A percentile compares a stretch with the other conserved stretches of the same genome.
phyloP scores from a whole-genome alignment of 2,888 invertebrate genomes.

The Drosophila fulvimacula region DNA sequence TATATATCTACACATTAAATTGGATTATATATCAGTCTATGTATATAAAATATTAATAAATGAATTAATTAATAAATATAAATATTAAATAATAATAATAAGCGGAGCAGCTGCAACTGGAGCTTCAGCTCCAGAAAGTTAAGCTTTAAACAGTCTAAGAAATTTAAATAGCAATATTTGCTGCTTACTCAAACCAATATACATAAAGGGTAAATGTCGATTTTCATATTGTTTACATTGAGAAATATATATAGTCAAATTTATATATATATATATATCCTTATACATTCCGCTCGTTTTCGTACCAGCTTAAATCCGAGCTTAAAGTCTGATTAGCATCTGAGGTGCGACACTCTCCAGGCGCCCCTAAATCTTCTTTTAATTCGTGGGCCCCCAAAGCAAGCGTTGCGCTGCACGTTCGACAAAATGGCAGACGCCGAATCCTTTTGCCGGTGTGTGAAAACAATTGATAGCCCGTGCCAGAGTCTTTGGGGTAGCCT shows the following conservation, averaged over 20 bases:
- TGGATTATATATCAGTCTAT: too few relatives aligned
- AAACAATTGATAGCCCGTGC: constrained; percentile 53
- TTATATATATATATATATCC: neutral
- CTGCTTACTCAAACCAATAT: neutral
- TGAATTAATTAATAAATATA: too few relatives aligned
- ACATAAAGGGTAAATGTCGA: neutral
- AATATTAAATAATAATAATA: too few relatives aligned
- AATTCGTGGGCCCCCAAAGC: constrained; percentile 21
- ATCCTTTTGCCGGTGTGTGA: constrained; percentile 34
- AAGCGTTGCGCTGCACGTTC: constrained; percentile 38
- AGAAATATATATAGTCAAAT: too few relatives aligned
- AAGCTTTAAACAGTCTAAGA: neutral
- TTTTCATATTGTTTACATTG: neutral
- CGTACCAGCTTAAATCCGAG: neutral
- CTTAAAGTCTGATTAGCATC: constrained; percentile 21
- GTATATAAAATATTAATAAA: too few relatives aligned
- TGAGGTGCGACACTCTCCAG: constrained; percentile 13
- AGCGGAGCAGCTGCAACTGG: too few relatives aligned
- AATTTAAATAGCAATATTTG: neutral
- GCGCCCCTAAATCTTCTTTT: constrained; percentile 40
- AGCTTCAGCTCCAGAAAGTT: too few relatives aligned
- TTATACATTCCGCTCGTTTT: neutral
- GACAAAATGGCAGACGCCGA: constrained; percentile 43
- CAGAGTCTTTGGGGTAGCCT: constrained; percentile 1
- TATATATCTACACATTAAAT: too few relatives aligned